Conservation (phyloP, 2,888 invertebrate genomes). For the Phortica magna region DNA sequence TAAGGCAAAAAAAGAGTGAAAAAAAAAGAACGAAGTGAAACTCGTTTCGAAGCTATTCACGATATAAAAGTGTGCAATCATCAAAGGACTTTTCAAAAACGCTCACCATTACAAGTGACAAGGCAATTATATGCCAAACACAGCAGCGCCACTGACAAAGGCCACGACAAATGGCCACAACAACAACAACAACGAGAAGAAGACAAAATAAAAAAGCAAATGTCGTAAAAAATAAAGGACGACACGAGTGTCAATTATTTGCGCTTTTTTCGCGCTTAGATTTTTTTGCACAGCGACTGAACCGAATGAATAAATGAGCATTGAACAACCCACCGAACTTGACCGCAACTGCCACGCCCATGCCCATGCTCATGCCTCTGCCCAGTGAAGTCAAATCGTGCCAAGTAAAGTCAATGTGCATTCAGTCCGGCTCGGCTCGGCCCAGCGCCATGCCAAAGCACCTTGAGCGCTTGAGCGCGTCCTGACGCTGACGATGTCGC, state of each 20-base stretch:
- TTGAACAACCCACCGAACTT: constrained; percentile 34
- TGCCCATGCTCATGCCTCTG: no score
- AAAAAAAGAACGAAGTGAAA: not conserved
- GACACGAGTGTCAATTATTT: constrained; percentile 66
- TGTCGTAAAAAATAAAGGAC: constrained; percentile 32
- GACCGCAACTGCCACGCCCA: not conserved
- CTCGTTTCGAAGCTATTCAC: constrained; percentile 29
- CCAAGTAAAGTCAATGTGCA: no score
- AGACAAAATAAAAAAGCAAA: constrained; percentile 38
- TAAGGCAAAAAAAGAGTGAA: not conserved
- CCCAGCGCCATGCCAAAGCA: constrained; percentile 29
- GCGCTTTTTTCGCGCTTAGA: constrained; percentile 47
- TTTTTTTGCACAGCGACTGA: constrained; percentile 37
- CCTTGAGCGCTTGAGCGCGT: constrained; percentile 36
- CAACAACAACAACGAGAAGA: constrained; percentile 42
- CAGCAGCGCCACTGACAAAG: constrained; percentile 37
- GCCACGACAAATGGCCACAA: constrained; percentile 11
- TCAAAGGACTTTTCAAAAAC: constrained; percentile 65
- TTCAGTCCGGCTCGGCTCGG: not conserved
- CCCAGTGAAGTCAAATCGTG: no score
- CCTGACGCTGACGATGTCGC: constrained; percentile 43
- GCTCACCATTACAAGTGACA: constrained; percentile 72
- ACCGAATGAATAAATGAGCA: not conserved
- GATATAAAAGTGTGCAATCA: constrained; percentile 61
- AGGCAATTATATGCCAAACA: constrained; percentile 68